Percentiles rank a stretch among this genome's conserved stretches.
phyloP scores from a whole-genome alignment of 2,888 invertebrate species.

The Caenorhabditis auriculariae region DNA sequence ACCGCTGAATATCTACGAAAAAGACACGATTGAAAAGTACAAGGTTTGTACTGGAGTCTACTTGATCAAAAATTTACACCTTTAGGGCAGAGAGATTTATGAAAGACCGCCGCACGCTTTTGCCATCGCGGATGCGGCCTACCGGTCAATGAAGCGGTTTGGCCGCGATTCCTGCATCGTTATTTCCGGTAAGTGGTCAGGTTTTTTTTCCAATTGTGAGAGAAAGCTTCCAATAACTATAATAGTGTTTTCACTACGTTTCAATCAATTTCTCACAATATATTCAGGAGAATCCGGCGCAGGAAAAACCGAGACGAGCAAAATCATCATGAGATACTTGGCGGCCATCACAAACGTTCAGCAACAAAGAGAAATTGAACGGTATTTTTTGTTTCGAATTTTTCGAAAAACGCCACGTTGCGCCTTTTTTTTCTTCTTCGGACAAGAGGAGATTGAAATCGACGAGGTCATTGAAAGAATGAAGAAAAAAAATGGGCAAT shows the following conservation, averaged over 20 bases:
- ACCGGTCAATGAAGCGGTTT: conserved; percentile 86
- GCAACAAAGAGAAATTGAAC: conserved; percentile 90
- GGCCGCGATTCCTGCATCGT: conserved; percentile 88
- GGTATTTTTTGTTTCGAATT: conserved; percentile 73
- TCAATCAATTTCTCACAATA: background rate
- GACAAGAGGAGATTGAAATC: background rate
- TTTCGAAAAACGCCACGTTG: no score
- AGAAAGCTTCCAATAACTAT: background rate
- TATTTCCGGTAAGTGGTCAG: conserved; percentile 71
- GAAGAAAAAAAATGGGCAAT: no score
- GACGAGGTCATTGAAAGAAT: conserved; percentile 5
- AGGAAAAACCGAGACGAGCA: conserved; percentile 97
- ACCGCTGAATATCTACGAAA: conserved; percentile 85
- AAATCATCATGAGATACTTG: conserved; percentile 94
- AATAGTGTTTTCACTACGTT: background rate
- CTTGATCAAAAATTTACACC: conserved; percentile 4
- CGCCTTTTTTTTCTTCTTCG: no score
- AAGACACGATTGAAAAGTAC: conserved; percentile 80
- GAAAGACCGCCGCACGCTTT: conserved; percentile 95
- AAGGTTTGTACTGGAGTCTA: conserved; percentile 21
- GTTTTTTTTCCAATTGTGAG: conserved; percentile 3
- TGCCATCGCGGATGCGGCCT: conserved; percentile 95
- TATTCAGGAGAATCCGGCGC: conserved; percentile 81
- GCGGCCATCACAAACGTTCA: conserved; percentile 92
- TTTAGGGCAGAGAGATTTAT: conserved; percentile 87